Evolutionary conservation across 2,888 invertebrate genomes (phyloP).

Genomic region (Acanthoscelides obtectus): DNA sequence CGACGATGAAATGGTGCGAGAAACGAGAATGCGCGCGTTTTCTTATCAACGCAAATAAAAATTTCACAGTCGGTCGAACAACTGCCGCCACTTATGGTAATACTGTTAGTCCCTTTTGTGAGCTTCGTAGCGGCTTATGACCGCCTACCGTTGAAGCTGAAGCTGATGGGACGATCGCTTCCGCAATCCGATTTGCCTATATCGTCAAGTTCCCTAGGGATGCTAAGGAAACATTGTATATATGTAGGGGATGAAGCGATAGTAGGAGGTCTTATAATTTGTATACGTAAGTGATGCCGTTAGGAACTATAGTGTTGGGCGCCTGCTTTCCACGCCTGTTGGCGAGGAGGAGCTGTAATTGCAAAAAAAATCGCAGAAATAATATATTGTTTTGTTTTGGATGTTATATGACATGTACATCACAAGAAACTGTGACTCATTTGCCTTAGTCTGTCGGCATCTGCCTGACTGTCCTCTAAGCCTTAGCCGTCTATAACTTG

Average conservation of each 20-base stretch:
- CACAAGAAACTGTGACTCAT: too few species aligned
- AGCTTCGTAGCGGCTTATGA: neutral
- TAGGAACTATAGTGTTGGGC: too few species aligned
- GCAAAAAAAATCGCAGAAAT: too few species aligned
- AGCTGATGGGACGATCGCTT: neutral
- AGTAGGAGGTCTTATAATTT: too few species aligned
- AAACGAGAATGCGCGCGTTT: neutral
- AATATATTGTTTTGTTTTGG: too few species aligned
- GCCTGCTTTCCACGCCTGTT: too few species aligned
- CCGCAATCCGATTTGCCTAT: neutral
- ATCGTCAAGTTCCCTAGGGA: neutral
- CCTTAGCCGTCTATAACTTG: too few species aligned
- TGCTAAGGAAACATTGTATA: neutral
- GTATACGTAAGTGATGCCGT: neutral
- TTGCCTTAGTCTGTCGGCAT: too few species aligned
- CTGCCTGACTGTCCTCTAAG: too few species aligned
- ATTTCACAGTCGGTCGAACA: neutral
- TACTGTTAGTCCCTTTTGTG: neutral
- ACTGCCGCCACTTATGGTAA: neutral
- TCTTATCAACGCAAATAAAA: neutral
- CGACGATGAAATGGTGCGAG: neutral
- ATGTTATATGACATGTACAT: too few species aligned
- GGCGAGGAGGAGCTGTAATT: too few species aligned
- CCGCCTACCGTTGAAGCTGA: neutral
- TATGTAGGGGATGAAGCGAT: too few species aligned